Base-by-base conservation (phyloP, 1,140 invertebrate genomes). In the Hycleus phaleratus region DNA sequence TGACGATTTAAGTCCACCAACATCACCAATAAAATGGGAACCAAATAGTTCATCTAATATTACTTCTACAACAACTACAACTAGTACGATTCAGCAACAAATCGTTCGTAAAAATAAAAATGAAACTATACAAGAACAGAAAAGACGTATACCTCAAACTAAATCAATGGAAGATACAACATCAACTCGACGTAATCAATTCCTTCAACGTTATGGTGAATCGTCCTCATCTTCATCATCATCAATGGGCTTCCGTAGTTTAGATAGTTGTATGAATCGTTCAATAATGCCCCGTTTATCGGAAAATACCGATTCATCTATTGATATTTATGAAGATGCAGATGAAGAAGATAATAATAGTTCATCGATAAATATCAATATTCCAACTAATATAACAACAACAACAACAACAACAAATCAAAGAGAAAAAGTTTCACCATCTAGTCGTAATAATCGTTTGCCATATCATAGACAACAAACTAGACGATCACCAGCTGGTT, bases 161-260 rank as follows among this genome's bases (percentile, higher is more conserved):
- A 81, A 80, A 67, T 81, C 79, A 8, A 57, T 82, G 40, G 81
- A 82, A 61, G 79, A 82, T 49, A 76, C 75, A 5, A 75, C 76
- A 1, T 72, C 74, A 11, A 71, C 68, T 7, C 68, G 79, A 44
- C 65, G 79, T 38, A 73, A 72, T 24, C 75, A 79, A 46, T 81
- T 81, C 56, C 68, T 74, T 4, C 79, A 81, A 56, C 68, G 75
- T 55, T 78, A 82, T 42, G 64, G 75, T 0, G 79, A 80, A 26
- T 81, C 79, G 0, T 81, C 79, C 3, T 81, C 79, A 0, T 65
- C 63, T 10, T 81, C 79, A 0, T 79, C 79, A 0, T 78, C 76
- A 25, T 80, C 79, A 0, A 74, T 81, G 67, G 79, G 79, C 0
- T 81, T 82, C 59, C 63, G 80, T 46, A 81, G 79, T 61, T 69